Evolutionary conservation across 2,113 vertebrate genomes (phyloP).

Genomic region (Anguilla rostrata): DNA sequence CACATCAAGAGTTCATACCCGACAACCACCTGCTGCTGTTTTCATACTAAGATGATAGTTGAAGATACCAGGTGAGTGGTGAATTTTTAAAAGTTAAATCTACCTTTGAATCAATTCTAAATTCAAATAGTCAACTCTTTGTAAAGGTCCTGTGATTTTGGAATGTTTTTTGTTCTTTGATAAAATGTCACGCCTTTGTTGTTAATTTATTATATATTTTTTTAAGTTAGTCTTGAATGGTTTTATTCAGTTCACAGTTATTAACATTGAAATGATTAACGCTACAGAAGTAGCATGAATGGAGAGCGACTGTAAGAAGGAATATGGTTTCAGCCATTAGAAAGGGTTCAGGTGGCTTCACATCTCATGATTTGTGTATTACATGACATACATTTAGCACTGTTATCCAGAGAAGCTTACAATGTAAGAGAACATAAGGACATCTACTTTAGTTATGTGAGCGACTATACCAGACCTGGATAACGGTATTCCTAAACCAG

Average conservation of each 20-base stretch:
- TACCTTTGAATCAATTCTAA: not conserved
- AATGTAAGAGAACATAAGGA: not conserved
- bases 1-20: not conserved
- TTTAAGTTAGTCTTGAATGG: too few species aligned
- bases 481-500: too few species aligned
- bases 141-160: not conserved
- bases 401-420: not conserved
- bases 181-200: not conserved
- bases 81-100: not conserved
- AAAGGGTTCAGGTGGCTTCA: not conserved
- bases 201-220: not conserved
- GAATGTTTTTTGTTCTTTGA: not conserved
- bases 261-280: not conserved
- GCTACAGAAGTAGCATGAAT: not conserved
- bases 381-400: not conserved
- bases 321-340: not conserved
- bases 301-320: not conserved
- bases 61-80: not conserved
- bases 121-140: not conserved
- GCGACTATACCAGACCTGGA: too few species aligned
- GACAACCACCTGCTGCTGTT: not conserved
- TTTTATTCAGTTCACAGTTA: not conserved
- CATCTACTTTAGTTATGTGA: too few species aligned
- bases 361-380: not conserved
- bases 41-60: not conserved